phyloP scores from a whole-genome alignment of 2,888 invertebrate species.

The Agriopis marginaria region DNA sequence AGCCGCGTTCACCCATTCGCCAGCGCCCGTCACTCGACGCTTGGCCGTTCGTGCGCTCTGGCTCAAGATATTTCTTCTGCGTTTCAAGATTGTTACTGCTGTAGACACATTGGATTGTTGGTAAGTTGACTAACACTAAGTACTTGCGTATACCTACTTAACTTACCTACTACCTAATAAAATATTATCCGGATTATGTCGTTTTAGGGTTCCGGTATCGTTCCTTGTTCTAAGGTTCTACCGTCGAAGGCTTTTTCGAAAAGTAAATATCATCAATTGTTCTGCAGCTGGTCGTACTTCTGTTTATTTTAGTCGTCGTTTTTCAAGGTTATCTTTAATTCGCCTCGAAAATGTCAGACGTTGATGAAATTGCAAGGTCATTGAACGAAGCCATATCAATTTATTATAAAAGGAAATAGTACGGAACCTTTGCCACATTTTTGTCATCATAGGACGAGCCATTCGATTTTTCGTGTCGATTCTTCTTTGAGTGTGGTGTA shows the following conservation, averaged over 20 bases:
- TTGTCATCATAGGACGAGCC: neutral
- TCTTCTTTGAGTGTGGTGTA: neutral
- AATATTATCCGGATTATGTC: constrained; percentile 25
- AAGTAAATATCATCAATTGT: neutral
- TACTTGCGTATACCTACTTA: neutral
- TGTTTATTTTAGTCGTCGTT: neutral
- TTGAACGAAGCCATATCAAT: neutral
- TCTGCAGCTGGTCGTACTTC: neutral
- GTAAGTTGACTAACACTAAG: constrained; percentile 26
- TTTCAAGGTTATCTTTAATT: neutral
- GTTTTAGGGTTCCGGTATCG: constrained; percentile 17
- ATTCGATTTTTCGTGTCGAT: neutral
- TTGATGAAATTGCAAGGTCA: constrained; percentile 1
- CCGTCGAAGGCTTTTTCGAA: neutral
- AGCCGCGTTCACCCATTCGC: constrained; percentile 45
- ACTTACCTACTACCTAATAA: neutral
- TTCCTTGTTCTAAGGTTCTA: neutral
- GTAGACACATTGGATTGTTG: constrained; percentile 18
- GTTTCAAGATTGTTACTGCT: constrained; percentile 37
- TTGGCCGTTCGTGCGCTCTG: constrained; percentile 30
- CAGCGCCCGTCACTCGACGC: constrained; percentile 45
- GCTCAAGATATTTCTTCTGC: constrained; percentile 26
- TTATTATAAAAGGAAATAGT: neutral
- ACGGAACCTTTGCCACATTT: neutral
- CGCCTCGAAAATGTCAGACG: neutral